Evolutionary conservation across 1,140 invertebrate genomes (phyloP).

Genomic region (Phenacoccus solenopsis): DNA sequence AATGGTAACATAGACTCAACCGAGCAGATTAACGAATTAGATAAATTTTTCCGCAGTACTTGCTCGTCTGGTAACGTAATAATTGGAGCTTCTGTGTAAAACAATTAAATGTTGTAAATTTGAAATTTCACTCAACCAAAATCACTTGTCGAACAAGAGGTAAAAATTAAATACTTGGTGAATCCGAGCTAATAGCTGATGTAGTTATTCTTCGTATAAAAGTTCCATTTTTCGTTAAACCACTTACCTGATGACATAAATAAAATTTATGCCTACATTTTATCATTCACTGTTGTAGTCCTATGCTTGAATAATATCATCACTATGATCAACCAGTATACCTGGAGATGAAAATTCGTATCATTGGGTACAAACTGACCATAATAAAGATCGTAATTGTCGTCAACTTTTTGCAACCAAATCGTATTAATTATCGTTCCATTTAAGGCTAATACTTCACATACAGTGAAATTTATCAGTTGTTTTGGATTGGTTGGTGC

Average conservation of each 20-base stretch:
- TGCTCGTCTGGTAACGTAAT: constrained; percentile 10
- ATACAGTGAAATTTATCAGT: constrained; percentile 32
- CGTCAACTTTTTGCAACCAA: constrained; percentile 31
- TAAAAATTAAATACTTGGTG: not conserved
- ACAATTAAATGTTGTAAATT: too few relatives aligned
- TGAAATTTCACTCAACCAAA: too few relatives aligned
- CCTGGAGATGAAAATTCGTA: constrained; percentile 8
- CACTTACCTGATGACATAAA: constrained; percentile 6
- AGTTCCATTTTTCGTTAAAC: not conserved
- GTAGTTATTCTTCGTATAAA: not conserved
- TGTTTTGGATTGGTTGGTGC: constrained; percentile 36
- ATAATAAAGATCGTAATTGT: not conserved
- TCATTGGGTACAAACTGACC: not conserved
- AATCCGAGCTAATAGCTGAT: not conserved
- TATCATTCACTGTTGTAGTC: not conserved
- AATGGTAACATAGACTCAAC: constrained; percentile 42
- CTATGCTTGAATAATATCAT: too few relatives aligned
- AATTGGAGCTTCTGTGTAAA: not conserved
- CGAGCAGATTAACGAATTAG: constrained; percentile 36
- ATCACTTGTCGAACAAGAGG: too few relatives aligned
- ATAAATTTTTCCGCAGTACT: constrained; percentile 23
- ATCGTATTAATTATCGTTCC: constrained; percentile 35
- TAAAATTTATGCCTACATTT: not conserved
- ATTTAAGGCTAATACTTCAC: constrained; percentile 39
- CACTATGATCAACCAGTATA: too few relatives aligned